phyloP scores from a whole-genome alignment of 2,797 vertebrate genomes.

The Eospalax fontanierii region DNA sequence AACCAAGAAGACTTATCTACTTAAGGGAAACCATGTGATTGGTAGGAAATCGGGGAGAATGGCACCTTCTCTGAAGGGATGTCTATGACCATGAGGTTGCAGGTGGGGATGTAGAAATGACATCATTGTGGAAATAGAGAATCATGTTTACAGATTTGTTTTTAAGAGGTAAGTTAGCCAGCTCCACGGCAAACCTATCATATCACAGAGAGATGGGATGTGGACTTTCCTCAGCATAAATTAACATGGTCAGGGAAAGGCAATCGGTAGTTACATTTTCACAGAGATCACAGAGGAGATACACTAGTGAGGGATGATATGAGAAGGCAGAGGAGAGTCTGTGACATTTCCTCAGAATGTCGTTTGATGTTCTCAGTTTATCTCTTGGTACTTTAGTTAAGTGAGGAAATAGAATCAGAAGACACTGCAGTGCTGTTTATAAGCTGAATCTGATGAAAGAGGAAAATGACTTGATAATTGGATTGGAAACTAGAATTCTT shows the following conservation, averaged over 20 bases:
- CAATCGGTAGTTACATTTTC: background rate
- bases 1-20: background rate
- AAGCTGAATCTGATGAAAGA: background rate
- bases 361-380: background rate
- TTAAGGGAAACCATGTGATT: background rate
- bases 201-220: background rate
- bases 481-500: background rate
- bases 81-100: background rate
- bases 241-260: background rate
- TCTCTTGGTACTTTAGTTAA: background rate
- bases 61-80: background rate
- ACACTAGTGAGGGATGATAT: background rate
- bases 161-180: background rate
- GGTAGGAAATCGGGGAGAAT: background rate
- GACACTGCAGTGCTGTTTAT: background rate
- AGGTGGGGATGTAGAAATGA: background rate
- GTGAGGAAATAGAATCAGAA: slow-evolving; percentile 16
- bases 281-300: background rate
- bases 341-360: background rate
- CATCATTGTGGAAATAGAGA: background rate
- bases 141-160: background rate
- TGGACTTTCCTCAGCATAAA: background rate
- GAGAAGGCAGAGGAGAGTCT: background rate
- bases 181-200: background rate
- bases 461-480: background rate